Evolutionary conservation across 2,888 invertebrate genomes (phyloP), one percentile per base, ranked within the genome.

Genomic region (Lacanobia wlatinum): DNA sequence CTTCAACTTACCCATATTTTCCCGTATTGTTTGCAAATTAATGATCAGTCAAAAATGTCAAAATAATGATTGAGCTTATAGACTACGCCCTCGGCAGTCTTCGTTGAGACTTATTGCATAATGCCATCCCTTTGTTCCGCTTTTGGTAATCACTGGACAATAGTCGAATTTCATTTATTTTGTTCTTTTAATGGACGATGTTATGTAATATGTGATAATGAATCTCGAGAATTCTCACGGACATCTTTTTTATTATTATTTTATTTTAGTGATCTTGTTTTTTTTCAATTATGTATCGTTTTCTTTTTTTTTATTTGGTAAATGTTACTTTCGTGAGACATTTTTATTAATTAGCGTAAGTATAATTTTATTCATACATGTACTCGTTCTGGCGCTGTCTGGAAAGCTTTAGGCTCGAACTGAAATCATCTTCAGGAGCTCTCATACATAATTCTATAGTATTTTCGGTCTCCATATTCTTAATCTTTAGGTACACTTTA

Each of bases 11-110:
- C 0, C 38, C 16, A 12, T 16, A 55, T 64, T 76, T 72, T 56
- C 55, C 34, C 18, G 70, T 70, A 85, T 86, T 88, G 87, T 88
- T 83, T 76, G 74, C 67, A 81, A 84, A 87, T 87, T 84, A 84
- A 87, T 85, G 83, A 84, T 68, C 83, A 70, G 74, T 76, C 83
- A 82, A 70, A 83, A 77, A 86, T 76, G 84, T 84, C 84, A 88
- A 86, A 87, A 87, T 82, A 86, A 79, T 84, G 84, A 87, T 87
- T 82, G 84, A 73, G 73, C 66, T 64, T 67, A 48, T 50, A 61
- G 81, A 65, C 48, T 61, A 59, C 66, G 66, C 65, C 62, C n/a
- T 61, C 46, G 63, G 62, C 70, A 64, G 43, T 64, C 59, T 56
- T 52, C 7, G 70, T 60, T 70, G 64, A 65, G 61, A 70, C 9